These are phyloP conservation scores for Euplexia lucipara DNA, from an alignment of 2,888 invertebrate species.

Conservation along the genomic window DNA sequence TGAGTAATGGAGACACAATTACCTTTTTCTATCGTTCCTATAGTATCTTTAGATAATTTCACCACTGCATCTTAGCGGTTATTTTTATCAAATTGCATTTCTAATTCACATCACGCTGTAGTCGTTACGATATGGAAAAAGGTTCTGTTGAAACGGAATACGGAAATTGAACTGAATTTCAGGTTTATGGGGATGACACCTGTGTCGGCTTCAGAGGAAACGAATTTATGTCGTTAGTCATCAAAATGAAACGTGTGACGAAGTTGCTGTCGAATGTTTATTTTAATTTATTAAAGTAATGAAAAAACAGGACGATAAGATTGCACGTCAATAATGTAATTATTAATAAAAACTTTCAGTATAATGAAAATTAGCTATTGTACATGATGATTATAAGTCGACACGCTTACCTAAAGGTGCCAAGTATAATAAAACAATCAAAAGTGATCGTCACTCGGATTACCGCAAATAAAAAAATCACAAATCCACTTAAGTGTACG, in stretches of 20 bases:
- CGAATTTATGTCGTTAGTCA: not conserved
- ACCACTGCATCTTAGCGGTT: too few species aligned
- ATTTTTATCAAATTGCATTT: constrained; percentile 31
- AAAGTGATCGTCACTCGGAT: constrained; percentile 5
- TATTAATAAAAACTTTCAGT: not conserved
- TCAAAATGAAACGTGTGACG: not conserved
- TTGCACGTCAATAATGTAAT: not conserved
- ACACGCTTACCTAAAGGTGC: not conserved
- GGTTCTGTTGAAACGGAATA: constrained; percentile 24
- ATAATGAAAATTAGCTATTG: not conserved
- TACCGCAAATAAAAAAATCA: constrained; percentile 25
- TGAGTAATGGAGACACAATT: too few species aligned
- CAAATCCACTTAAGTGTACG: constrained; percentile 43
- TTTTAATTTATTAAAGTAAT: not conserved
- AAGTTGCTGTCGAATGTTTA: not conserved
- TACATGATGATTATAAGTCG: not conserved
- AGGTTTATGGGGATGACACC: constrained; percentile 27
- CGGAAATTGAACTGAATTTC: constrained; percentile 32
- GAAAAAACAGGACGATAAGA: too few species aligned
- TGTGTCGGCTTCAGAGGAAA: not conserved
- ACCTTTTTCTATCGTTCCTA: too few species aligned
- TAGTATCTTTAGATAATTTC: too few species aligned
- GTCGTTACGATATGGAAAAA: constrained; percentile 8
- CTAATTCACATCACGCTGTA: constrained; percentile 24
- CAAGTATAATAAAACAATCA: constrained; percentile 5